Evolutionary conservation across 2,888 invertebrate species (phyloP).

Genomic region (Dyspetes luteomarginatus): DNA sequence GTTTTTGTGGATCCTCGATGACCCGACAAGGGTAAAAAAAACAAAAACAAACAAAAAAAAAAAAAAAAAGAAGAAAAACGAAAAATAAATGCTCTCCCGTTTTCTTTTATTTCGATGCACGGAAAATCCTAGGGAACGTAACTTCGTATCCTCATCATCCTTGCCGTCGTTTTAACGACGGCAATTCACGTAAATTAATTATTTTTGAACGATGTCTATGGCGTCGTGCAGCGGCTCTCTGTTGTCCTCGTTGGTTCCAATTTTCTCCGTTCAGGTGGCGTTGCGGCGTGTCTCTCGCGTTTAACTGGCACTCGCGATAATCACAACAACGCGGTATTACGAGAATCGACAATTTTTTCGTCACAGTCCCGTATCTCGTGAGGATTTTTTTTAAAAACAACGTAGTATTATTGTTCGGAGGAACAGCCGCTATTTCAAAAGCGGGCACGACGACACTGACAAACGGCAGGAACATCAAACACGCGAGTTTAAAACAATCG

Average conservation of each 20-base stretch:
- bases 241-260: neutral
- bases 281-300: slow-evolving; percentile 21
- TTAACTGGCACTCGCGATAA: slow-evolving; percentile 15
- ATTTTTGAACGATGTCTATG: slow-evolving; percentile 39
- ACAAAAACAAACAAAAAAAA: no score
- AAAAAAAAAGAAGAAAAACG: no score
- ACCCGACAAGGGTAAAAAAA: slow-evolving; percentile 30
- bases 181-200: slow-evolving; percentile 51
- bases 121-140: slow-evolving; percentile 37
- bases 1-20: slow-evolving; percentile 49
- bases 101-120: no score
- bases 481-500: neutral
- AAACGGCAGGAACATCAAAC: slow-evolving; percentile 62
- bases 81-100: no score
- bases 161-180: slow-evolving; percentile 59
- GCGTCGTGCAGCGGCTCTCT: slow-evolving; percentile 51
- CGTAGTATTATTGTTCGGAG: neutral
- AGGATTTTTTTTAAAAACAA: neutral
- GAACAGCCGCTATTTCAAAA: slow-evolving; percentile 50
- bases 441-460: slow-evolving; percentile 50
- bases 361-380: neutral
- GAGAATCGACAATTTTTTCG: slow-evolving; percentile 28
- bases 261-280: slow-evolving; percentile 53
- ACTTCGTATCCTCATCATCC: slow-evolving; percentile 46
- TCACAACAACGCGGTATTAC: slow-evolving; percentile 22